Evolutionary conservation across 1,140 invertebrate genomes (phyloP), one percentile per base, ranked within the genome.

Genomic region (Antheraea pernyi): DNA sequence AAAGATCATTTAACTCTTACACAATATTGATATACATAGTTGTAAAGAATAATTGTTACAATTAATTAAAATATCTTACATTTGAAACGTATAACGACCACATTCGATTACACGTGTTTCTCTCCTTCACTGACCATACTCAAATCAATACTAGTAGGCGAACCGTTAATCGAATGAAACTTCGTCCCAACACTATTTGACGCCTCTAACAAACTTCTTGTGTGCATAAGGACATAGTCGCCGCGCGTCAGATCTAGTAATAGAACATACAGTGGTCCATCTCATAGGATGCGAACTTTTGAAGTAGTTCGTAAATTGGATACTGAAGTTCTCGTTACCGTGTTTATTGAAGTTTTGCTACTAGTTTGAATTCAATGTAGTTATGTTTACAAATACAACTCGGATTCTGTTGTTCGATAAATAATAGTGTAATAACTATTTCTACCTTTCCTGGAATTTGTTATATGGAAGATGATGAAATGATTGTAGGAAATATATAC

Each of bases 301-400:
- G 11, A 53, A 53, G 46, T 53, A 53, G 46, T 53, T 53, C 13
- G 46, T n/a, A 53, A 53, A 53, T 53, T 53, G 46, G 46, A 53
- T 53, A 16, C 22, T 53, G 16, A n/a, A 53, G 11, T 53, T 16
- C 11, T 53, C 46, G 46, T 53, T 53, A 53, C 46, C 13, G 11
- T 53, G 16, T 53, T 53, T 53, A 53, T 53, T 53, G 46, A 53
- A 53, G 9, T 53, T n/a, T 16, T 13, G 16, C 46, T 11, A 13
- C 46, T 6, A 53, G 46, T 53, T 53, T 13, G 11, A 53, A 16
- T 53, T 53, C 11, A 53, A 53, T 10, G 0, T 42, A n/a, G 16
- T 53, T 53, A 16, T 1, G 6, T 53, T 1, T 53, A 16, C 11
- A 11, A 16, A 53, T 53, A n/a, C 46, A 16, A 53, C 4, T 11